phyloP scores from a whole-genome alignment of 2,888 invertebrate genomes.

The Lasioglossum vierecki region DNA sequence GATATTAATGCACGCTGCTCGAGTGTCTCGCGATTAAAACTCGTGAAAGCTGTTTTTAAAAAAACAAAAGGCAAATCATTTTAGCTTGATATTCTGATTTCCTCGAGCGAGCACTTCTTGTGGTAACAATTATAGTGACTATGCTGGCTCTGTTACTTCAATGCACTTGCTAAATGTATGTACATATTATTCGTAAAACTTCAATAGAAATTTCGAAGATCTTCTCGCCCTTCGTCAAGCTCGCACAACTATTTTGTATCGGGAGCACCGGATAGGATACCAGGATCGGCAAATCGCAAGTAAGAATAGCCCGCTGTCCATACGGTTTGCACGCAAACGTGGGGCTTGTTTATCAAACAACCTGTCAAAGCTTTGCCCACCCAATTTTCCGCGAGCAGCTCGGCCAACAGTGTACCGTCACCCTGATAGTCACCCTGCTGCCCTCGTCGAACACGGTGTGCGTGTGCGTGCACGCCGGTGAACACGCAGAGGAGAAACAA shows the following conservation, averaged over 20 bases:
- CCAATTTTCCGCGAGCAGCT: slow-evolving; percentile 75
- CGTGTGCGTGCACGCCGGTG: slow-evolving; percentile 36
- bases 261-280: slow-evolving; percentile 56
- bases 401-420: slow-evolving; percentile 72
- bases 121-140: too few species aligned
- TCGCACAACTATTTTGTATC: slow-evolving; percentile 57
- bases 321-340: slow-evolving; percentile 69
- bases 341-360: slow-evolving; percentile 74
- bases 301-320: slow-evolving; percentile 50
- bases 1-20: neutral
- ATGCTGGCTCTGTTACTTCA: too few species aligned
- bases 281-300: slow-evolving; percentile 60
- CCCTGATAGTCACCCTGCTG: slow-evolving; percentile 45
- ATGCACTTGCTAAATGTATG: too few species aligned
- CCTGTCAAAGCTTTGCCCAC: slow-evolving; percentile 75
- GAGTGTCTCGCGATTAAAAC: neutral
- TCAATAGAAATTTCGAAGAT: neutral
- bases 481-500: slow-evolving; percentile 27
- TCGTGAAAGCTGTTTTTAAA: too few species aligned
- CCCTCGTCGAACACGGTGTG: slow-evolving; percentile 21
- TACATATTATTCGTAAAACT: too few species aligned
- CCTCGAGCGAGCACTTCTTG: too few species aligned
- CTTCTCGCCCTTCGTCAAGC: neutral
- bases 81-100: too few species aligned
- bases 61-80: neutral